phyloP scores from a whole-genome alignment of 92 coral and sea anemone species.

The Siderastrea radians region DNA sequence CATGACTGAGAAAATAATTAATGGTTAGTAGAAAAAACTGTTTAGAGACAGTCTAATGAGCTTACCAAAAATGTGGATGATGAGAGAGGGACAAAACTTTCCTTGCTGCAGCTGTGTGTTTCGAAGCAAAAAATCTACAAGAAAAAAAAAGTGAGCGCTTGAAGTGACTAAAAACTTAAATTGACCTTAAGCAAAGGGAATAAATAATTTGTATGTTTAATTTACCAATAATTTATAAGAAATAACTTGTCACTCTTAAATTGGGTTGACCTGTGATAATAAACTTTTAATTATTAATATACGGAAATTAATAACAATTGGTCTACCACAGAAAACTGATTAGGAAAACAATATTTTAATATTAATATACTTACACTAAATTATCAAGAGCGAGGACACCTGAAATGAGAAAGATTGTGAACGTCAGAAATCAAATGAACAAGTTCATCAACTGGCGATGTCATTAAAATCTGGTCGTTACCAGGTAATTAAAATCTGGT shows the following conservation, averaged over 20 bases:
- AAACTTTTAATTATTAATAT: no score
- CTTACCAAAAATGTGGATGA: constrained; percentile 97
- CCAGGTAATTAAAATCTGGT: no score
- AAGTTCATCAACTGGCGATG: not conserved
- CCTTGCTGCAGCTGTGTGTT: constrained; percentile 89
- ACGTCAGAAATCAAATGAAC: not conserved
- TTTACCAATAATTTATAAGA: no score
- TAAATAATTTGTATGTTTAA: no score
- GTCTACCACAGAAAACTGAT: no score
- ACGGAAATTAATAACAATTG: no score
- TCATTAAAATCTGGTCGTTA: no score
- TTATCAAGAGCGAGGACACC: constrained; percentile 94
- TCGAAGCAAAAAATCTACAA: constrained; percentile 89
- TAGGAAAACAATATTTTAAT: no score
- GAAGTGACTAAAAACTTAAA: no score
- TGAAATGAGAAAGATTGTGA: constrained; percentile 18
- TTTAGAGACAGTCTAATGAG: not conserved
- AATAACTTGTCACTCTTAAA: no score
- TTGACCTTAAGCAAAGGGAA: no score
- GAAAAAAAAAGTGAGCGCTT: not conserved
- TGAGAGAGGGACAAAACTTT: constrained; percentile 92
- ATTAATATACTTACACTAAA: constrained; percentile 82
- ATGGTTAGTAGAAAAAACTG: not conserved
- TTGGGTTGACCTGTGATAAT: no score
- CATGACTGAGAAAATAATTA: not conserved